Conservation (phyloP, 2,797 vertebrate species). For the Scarus forsteni region DNA sequence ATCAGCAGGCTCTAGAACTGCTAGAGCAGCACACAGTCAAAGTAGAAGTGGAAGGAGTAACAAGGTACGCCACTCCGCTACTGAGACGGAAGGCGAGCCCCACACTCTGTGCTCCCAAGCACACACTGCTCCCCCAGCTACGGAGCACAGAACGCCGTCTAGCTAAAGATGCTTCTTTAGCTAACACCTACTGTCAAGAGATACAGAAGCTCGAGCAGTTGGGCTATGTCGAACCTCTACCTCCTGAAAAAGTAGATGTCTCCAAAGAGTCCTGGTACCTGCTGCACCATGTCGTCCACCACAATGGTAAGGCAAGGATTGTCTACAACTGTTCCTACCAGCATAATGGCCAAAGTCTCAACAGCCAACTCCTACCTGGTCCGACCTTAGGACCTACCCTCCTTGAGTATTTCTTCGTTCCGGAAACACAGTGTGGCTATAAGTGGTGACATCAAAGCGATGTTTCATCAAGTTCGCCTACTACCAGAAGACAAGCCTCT, state of each 20-base stretch:
- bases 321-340: neutral
- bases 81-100: neutral
- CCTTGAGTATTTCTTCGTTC: no score
- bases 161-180: neutral
- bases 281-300: neutral
- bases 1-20: neutral
- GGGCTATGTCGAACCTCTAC: neutral
- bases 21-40: neutral
- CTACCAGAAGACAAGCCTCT: no score
- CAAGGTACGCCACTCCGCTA: neutral
- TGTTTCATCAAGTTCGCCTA: no score
- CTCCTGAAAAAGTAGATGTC: neutral
- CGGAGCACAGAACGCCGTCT: neutral
- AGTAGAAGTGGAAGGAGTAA: neutral
- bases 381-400: neutral
- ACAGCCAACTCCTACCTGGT: neutral
- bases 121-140: neutral
- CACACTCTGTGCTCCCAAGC: neutral
- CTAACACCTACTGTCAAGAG: neutral
- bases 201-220: neutral
- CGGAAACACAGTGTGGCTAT: no score
- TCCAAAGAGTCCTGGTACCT: neutral
- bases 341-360: neutral
- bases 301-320: neutral
- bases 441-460: no score